phyloP scores from a whole-genome alignment of 2,888 invertebrate species.

The Aphrophora alni region DNA sequence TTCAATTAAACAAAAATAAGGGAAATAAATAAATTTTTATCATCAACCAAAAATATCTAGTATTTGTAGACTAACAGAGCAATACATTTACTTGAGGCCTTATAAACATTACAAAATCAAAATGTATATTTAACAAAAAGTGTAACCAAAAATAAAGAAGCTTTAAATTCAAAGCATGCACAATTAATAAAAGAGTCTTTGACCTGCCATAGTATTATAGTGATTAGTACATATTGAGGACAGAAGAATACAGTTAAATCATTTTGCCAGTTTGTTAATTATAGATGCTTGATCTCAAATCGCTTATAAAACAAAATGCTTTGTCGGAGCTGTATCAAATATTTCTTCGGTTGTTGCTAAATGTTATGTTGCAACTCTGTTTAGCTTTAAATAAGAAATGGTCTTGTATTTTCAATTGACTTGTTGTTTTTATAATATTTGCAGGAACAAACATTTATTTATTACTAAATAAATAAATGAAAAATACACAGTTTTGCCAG shows the following conservation, averaged over 20 bases:
- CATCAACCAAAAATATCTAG: not conserved
- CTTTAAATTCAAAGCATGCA: not conserved
- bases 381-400: not conserved
- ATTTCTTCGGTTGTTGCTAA: not conserved
- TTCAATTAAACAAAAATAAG: no score
- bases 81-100: not conserved
- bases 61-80: not conserved
- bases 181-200: not conserved
- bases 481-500: not conserved
- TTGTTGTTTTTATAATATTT: not conserved
- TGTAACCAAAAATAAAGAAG: not conserved
- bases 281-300: not conserved
- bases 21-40: no score
- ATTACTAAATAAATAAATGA: not conserved
- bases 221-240: not conserved
- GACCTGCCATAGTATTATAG: not conserved
- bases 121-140: not conserved
- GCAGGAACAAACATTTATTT: not conserved
- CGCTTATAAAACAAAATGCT: not conserved
- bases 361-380: not conserved
- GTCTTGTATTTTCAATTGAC: not conserved
- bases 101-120: not conserved
- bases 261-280: constrained; percentile 6
- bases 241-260: not conserved
- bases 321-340: not conserved